A percentile compares a stretch with the other conserved stretches of the same genome.
Conservation (phyloP, 2,888 invertebrate species). For the Nomada flava region DNA sequence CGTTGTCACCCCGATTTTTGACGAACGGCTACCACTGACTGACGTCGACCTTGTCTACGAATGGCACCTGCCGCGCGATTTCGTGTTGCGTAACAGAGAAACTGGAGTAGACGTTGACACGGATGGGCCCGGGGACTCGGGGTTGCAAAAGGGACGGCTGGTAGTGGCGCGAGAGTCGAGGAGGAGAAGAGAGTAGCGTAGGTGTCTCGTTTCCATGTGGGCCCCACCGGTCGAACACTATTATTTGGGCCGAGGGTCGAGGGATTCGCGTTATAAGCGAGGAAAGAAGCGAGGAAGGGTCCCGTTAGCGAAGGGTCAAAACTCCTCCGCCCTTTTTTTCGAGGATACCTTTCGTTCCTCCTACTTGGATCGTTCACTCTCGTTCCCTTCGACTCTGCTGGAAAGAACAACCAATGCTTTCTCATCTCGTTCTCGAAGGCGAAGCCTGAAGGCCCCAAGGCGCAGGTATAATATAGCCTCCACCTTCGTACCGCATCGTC, state of each 20-base stretch:
- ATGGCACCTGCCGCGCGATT: conserved; percentile 65
- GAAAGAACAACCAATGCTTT: conserved; percentile 71
- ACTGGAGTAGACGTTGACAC: conserved; percentile 52
- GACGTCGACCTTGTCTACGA: conserved; percentile 62
- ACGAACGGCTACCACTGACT: conserved; percentile 14
- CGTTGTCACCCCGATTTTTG: conserved; percentile 15
- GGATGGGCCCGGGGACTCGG: neutral
- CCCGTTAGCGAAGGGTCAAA: conserved; percentile 83
- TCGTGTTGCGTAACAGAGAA: conserved; percentile 69
- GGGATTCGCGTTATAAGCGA: conserved; percentile 80
- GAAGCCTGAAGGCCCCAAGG: conserved; percentile 78
- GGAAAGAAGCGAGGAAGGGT: conserved; percentile 81
- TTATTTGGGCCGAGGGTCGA: conserved; percentile 79
- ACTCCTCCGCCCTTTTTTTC: conserved; percentile 76
- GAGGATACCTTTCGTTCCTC: conserved; percentile 69
- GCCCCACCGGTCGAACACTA: conserved; percentile 75
- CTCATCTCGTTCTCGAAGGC: conserved; percentile 81
- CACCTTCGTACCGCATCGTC: conserved; percentile 54
- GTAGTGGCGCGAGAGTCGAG: conserved; percentile 26
- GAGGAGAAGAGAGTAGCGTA: conserved; percentile 52
- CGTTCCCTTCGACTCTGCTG: conserved; percentile 56
- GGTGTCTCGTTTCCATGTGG: conserved; percentile 73
- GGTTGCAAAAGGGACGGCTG: conserved; percentile 10
- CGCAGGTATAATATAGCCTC: conserved; percentile 81
- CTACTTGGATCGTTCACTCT: conserved; percentile 58